Evolutionary conservation across 2,888 invertebrate species (phyloP), one percentile per base, ranked within the genome.

Genomic region (Pteria penguin): DNA sequence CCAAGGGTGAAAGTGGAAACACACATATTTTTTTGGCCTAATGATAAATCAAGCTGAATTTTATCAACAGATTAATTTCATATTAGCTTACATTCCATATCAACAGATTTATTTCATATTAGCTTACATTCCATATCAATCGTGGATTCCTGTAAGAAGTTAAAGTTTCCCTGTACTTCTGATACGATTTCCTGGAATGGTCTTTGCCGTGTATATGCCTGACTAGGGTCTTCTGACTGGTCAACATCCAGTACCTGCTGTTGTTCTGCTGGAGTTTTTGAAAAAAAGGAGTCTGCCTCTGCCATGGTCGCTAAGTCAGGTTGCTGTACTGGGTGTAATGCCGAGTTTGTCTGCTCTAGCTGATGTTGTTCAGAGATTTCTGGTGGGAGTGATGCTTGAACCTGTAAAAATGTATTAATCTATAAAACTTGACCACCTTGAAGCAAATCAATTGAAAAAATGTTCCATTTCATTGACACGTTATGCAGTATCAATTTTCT

Each of bases 91-190:
- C n/a, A n/a, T n/a, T n/a, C n/a, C n/a, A n/a, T n/a, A n/a, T n/a
- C n/a, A n/a, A n/a, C n/a, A n/a, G n/a, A n/a, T n/a, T n/a, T n/a
- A n/a, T n/a, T n/a, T 18, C 24, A 75, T 32, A 22, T 62, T 32
- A 71, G 78, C 84, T 81, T 70, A 79, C 84, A 82, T 52, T 88
- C 88, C 70, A 85, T 79, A 61, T 97, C 97, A 75, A 93, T 91
- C 75, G 92, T 92, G 27, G 97, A 97, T 89, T 98, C 97, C 93
- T 98, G 97, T 72, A 97, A 94, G 84, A 93, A 93, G 85, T 93
- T 92, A 81, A 92, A 92, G 76, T 86, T 90, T 71, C 91, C 90
- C 76, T 91, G 90, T 24, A 91, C 89, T 22, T 89, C 86, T 4
- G 91, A 89, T 27, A 91, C 90, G 29, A 91, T 90, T 76, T 91